Conservation (phyloP, 1,140 invertebrate species). For the Arctopsyche grandis region DNA sequence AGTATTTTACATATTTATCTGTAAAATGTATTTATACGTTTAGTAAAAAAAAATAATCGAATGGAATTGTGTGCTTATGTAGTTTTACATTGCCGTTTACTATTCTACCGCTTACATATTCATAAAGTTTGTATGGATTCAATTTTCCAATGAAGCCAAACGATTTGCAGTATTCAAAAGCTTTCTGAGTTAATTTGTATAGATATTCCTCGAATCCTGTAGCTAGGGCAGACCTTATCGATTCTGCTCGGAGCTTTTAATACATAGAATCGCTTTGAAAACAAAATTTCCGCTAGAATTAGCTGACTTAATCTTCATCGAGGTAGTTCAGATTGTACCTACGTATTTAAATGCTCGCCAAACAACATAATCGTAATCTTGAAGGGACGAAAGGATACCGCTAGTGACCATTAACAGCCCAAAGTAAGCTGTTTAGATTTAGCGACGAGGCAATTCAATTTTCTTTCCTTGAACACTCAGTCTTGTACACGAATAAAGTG, state of each 20-base stretch:
- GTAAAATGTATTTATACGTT: too few species aligned
- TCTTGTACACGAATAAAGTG: not conserved
- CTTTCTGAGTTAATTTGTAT: not conserved
- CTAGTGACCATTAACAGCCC: not conserved
- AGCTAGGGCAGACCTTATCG: not conserved
- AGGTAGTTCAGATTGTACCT: not conserved
- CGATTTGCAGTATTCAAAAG: not conserved
- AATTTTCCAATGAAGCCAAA: not conserved
- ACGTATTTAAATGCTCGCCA: not conserved
- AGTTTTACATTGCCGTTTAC: not conserved
- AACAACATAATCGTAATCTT: not conserved
- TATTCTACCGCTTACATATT: not conserved
- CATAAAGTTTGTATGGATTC: not conserved
- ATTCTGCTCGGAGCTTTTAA: slow-evolving; percentile 4
- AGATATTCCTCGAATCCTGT: not conserved
- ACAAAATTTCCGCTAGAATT: slow-evolving; percentile 9
- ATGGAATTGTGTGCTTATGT: too few species aligned
- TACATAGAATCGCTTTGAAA: not conserved
- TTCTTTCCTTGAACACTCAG: not conserved
- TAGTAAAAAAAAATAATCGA: too few species aligned
- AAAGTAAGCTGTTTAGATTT: not conserved
- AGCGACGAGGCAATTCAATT: not conserved
- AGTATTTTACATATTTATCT: too few species aligned
- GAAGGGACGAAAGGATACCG: not conserved
- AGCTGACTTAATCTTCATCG: not conserved